phyloP scores from a whole-genome alignment of 2,888 invertebrate genomes.

The Chouioia cunea region DNA sequence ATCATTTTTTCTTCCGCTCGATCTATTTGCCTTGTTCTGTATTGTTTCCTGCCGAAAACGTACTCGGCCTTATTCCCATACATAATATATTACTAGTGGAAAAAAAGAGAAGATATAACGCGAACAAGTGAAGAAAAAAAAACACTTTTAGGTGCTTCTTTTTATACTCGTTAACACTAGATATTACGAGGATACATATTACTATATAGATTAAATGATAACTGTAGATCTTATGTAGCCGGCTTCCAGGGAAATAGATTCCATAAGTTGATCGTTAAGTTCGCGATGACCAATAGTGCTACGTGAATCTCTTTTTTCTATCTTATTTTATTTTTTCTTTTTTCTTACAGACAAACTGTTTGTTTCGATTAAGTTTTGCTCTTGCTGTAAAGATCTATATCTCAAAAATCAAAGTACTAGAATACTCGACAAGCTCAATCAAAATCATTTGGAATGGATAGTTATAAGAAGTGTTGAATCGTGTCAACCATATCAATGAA shows the following conservation, averaged over 20 bases:
- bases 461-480: not conserved
- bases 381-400: not conserved
- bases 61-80: constrained; percentile 50
- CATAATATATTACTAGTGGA: constrained; percentile 43
- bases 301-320: constrained; percentile 8
- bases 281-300: constrained; percentile 7
- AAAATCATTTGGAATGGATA: no score
- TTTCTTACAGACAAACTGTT: not conserved
- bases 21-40: constrained; percentile 48
- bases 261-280: constrained; percentile 11
- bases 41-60: constrained; percentile 51
- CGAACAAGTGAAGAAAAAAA: constrained; percentile 37
- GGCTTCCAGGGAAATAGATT: constrained; percentile 33
- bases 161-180: constrained; percentile 52
- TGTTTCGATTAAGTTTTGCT: constrained; percentile 6
- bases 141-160: constrained; percentile 50
- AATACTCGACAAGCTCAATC: no score
- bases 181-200: constrained; percentile 42
- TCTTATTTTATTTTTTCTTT: no score
- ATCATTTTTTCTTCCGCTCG: constrained; percentile 49
- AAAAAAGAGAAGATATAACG: constrained; percentile 19
- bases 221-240: constrained; percentile 39
- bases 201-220: constrained; percentile 36
- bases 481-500: not conserved
- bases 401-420: constrained; percentile 1